Percentiles rank a stretch among this genome's conserved stretches.
Conservation (phyloP, 2,797 vertebrate species). For the Clamator glandarius region DNA sequence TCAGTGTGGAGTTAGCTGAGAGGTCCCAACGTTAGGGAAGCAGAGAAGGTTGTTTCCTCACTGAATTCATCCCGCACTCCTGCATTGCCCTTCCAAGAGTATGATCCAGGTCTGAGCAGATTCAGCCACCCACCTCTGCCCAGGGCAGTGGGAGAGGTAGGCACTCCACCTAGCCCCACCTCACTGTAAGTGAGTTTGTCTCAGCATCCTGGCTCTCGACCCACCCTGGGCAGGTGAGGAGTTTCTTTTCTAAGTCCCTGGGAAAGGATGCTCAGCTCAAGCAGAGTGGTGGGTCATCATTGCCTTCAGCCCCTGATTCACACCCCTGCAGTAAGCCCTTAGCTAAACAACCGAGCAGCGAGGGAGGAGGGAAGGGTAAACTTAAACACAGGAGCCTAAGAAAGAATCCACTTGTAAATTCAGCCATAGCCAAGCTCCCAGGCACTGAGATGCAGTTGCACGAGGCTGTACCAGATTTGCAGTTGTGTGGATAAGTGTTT, state of each 20-base stretch:
- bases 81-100: not conserved
- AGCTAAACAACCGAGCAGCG: fast-evolving
- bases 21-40: too few species aligned
- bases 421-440: not conserved
- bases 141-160: not conserved
- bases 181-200: fast-evolving
- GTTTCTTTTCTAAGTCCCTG: not conserved
- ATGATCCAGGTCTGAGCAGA: not conserved
- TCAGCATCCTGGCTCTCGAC: not conserved
- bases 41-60: not conserved
- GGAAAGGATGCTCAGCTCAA: not conserved
- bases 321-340: not conserved
- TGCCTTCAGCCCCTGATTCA: not conserved
- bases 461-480: conserved; percentile 14
- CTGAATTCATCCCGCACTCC: not conserved
- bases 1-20: not conserved
- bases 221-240: fast-evolving
- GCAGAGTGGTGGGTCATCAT: fast-evolving
- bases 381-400: not conserved
- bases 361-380: not conserved
- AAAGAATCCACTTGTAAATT: not conserved
- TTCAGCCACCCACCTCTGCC: not conserved
- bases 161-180: not conserved
- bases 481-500: conserved; percentile 45
- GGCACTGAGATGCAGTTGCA: not conserved